These are phyloP conservation scores for Tychaedon coryphoeus DNA, from an alignment of 2,113 vertebrate species.

Conservation along the genomic window DNA sequence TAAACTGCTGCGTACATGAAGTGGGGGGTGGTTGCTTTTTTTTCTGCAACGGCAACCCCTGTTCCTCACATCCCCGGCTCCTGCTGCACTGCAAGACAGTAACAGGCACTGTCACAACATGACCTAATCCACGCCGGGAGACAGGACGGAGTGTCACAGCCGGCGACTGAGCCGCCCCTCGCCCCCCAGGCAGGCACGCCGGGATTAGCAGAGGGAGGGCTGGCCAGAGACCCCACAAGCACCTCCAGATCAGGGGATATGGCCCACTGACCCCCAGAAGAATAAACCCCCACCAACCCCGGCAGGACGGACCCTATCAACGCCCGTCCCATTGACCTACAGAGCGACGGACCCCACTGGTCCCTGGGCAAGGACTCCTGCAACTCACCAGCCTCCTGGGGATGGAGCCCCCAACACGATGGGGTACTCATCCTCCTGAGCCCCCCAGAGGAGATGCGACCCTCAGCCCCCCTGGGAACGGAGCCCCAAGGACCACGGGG, in stretches of 20 bases:
- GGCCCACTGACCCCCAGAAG: background rate
- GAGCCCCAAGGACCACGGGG: background rate
- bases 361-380: background rate
- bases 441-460: background rate
- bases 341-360: no score
- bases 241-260: background rate
- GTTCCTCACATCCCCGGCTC: background rate
- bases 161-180: background rate
- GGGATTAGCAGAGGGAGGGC: background rate
- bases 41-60: background rate
- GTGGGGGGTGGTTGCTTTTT: background rate
- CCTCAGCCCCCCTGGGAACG: no score
- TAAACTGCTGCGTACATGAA: background rate
- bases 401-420: rapidly evolving
- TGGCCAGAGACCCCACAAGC: background rate
- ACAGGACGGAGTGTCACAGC: background rate
- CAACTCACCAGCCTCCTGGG: no score
- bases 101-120: background rate
- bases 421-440: background rate
- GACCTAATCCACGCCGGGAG: background rate
- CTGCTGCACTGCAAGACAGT: background rate
- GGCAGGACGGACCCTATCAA: background rate
- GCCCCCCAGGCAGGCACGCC: background rate
- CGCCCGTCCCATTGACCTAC: background rate
- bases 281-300: background rate